A percentile compares a stretch with the other conserved stretches of the same genome.
Evolutionary conservation across 2,888 invertebrate species (phyloP).

Genomic region (Dendrolimus houi): DNA sequence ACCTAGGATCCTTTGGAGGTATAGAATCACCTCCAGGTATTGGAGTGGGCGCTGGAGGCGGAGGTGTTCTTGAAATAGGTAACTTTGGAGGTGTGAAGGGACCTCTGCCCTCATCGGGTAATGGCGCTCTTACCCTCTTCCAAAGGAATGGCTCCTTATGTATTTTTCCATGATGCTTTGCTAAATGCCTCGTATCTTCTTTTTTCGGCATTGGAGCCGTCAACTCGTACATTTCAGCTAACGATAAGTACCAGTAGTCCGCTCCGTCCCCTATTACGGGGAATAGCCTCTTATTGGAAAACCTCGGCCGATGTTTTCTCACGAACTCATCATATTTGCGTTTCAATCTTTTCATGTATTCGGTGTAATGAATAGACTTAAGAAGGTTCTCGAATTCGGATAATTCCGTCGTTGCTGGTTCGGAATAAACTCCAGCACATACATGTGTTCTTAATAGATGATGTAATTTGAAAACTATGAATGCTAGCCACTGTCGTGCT

Average conservation of each 20-base stretch:
- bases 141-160: constrained; percentile 62
- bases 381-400: constrained; percentile 61
- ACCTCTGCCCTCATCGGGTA: constrained; percentile 33
- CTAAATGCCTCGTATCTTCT: constrained; percentile 33
- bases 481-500: constrained; percentile 62
- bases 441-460: constrained; percentile 56
- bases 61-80: constrained; percentile 16
- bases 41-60: constrained; percentile 36
- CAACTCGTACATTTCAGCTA: constrained; percentile 66
- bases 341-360: constrained; percentile 59
- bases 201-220: constrained; percentile 30
- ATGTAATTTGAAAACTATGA: constrained; percentile 63
- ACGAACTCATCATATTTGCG: constrained; percentile 63
- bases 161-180: constrained; percentile 42
- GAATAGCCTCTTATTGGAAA: constrained; percentile 59
- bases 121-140: constrained; percentile 37
- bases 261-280: constrained; percentile 63
- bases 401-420: constrained; percentile 41
- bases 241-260: constrained; percentile 68
- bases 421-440: constrained; percentile 56
- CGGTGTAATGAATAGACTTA: constrained; percentile 57
- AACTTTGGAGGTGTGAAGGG: constrained; percentile 39
- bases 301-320: constrained; percentile 54
- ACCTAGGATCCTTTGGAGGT: constrained; percentile 48
- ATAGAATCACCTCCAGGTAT: constrained; percentile 19